Evolutionary conservation across 2,888 invertebrate genomes (phyloP), one percentile per base, ranked within the genome.

Genomic region (Deilephila elpenor): DNA sequence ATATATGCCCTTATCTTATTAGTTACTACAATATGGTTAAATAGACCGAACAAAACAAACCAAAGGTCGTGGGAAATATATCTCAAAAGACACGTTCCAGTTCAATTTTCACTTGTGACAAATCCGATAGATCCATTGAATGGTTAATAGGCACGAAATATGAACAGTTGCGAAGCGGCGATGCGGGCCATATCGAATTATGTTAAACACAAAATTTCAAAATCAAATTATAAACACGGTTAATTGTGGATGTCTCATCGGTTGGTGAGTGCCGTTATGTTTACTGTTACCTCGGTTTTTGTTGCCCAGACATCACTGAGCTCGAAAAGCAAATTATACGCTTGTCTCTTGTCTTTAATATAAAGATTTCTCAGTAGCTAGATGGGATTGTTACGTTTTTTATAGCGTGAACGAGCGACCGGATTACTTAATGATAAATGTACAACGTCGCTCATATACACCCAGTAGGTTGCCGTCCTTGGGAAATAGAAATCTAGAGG

Each of bases 211-310:
- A 14, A 51, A 64, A 74, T 78, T 72, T 71, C 76, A 79, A 78
- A 78, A 79, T 73, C 73, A 51, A 79, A 74, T 76, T 75, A 72
- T 73, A 77, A 76, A 37, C 60, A 67, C 73, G 75, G 75, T 70
- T 80, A 80, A 79, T 78, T 76, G 77, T 77, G 74, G 78, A 74
- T 78, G 79, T 80, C 83, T 82, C 80, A 80, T 79, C 78, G 75
- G 79, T 78, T 79, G 78, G 74, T 71, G 77, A 78, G 79, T 81
- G 79, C 84, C 83, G 85, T 84, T 82, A 76, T 75, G 74, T 77
- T 77, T 75, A 80, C 81, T 77, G 82, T 79, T 78, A 80, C 71
- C 61, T 64, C 76, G 77, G 78, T 76, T 61, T 51, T 61, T 70
- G 59, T 59, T n/a, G 56, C 53, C 29, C 17, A 67, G 44, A 44